Percentiles rank a stretch among this genome's conserved stretches.
phyloP scores from a whole-genome alignment of 2,888 invertebrate species.

The Lordiphosa andalusiaca region DNA sequence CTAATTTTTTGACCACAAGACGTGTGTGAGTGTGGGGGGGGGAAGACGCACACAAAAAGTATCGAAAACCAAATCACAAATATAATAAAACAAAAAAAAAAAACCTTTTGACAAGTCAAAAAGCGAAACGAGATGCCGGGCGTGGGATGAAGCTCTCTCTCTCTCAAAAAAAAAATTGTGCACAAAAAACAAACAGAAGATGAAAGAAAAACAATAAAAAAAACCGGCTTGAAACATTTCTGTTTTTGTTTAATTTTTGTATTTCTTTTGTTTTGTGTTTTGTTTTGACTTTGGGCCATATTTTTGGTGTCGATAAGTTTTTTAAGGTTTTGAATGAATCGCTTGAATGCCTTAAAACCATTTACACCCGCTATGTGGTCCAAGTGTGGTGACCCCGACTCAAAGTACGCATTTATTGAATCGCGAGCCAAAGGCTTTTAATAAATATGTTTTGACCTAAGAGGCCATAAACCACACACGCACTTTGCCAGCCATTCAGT shows the following conservation, averaged over 20 bases:
- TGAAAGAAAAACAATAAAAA: constrained; percentile 20
- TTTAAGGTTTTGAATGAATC: constrained; percentile 34
- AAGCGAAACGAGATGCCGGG: constrained; percentile 44
- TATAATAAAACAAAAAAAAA: constrained; percentile 6
- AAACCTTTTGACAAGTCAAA: constrained; percentile 42
- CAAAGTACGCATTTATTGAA: constrained; percentile 24
- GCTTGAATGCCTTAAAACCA: constrained; percentile 46
- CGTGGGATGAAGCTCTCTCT: constrained; percentile 8
- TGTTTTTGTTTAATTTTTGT: constrained; percentile 9
- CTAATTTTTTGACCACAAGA: constrained; percentile 7
- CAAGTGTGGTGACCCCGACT: constrained; percentile 12
- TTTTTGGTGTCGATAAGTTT: constrained; percentile 21
- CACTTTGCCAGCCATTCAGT: constrained; percentile 13
- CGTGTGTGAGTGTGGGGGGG: neutral
- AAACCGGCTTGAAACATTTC: constrained; percentile 42
- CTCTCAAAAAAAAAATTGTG: constrained; percentile 12
- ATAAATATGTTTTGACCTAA: constrained; percentile 60
- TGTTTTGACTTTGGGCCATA: constrained; percentile 20
- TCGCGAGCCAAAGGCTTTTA: constrained; percentile 55
- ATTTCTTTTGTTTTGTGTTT: constrained; percentile 14
- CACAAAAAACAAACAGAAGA: constrained; percentile 27
- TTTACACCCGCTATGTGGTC: constrained; percentile 53
- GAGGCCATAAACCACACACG: constrained; percentile 53
- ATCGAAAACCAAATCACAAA: constrained; percentile 7
- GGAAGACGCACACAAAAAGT: constrained; percentile 4